These are phyloP conservation scores for Notothenia coriiceps DNA, from an alignment of 2,113 vertebrate species.

Conservation along the genomic window DNA sequence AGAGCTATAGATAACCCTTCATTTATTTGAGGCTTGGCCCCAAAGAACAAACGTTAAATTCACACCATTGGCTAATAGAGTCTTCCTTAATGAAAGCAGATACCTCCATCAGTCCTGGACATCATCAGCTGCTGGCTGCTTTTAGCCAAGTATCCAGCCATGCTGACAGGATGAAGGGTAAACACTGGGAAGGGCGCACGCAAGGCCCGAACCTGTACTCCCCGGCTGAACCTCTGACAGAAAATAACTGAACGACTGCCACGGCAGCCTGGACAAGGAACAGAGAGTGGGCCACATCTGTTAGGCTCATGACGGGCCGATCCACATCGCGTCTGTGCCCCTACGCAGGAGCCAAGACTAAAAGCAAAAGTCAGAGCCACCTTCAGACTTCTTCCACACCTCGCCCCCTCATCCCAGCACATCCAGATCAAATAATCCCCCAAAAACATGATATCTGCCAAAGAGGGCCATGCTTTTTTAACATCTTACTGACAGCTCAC, in stretches of 20 bases:
- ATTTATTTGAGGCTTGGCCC: conserved; percentile 74
- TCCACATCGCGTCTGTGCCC: conserved; percentile 48
- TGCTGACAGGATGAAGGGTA: conserved; percentile 74
- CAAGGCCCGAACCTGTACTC: conserved; percentile 63
- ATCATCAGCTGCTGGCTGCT: conserved; percentile 74
- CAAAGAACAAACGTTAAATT: conserved; percentile 76
- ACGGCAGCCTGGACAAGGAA: conserved; percentile 69
- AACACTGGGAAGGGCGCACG: conserved; percentile 72
- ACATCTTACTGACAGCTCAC: conserved; percentile 28
- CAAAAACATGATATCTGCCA: conserved; percentile 46
- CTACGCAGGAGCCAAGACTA: conserved; percentile 36
- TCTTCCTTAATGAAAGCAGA: conserved; percentile 76
- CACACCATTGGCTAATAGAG: conserved; percentile 76
- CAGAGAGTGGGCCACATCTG: conserved; percentile 80
- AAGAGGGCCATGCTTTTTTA: conserved; percentile 59
- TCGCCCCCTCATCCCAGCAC: conserved; percentile 41
- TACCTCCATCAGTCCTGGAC: conserved; percentile 74
- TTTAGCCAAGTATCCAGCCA: conserved; percentile 67
- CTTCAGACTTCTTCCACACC: conserved; percentile 55
- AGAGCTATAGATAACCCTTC: conserved; percentile 82
- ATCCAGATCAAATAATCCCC: conserved; percentile 51
- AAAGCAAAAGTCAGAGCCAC: conserved; percentile 57
- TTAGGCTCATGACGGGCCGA: conserved; percentile 75
- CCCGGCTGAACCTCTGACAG: conserved; percentile 61
- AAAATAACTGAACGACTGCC: conserved; percentile 67